Percentiles rank a stretch among this genome's conserved stretches.
Conservation (phyloP, 2,113 vertebrate species). For the Setophaga petechia region DNA sequence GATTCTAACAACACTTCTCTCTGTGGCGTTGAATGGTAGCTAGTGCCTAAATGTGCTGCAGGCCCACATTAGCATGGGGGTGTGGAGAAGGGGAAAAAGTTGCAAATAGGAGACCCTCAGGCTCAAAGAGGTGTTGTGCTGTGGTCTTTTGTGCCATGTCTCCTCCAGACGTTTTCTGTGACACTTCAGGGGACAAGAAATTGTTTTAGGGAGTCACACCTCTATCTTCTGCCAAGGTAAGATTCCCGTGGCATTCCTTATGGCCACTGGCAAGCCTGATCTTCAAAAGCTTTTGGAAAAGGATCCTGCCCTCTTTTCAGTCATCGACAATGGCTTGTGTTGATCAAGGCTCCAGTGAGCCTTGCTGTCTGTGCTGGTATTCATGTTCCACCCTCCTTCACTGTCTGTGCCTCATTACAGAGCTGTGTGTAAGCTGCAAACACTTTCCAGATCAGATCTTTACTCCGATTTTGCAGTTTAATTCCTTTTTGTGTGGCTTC, state of each 20-base stretch:
- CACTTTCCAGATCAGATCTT: background rate
- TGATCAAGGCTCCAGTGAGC: background rate
- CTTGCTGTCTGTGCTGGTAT: background rate
- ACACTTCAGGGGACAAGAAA: background rate
- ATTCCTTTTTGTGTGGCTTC: background rate
- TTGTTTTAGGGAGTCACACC: background rate
- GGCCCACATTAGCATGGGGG: accelerated
- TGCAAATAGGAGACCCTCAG: background rate
- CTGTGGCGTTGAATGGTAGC: background rate
- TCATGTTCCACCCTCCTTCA: background rate
- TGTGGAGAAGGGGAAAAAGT: background rate
- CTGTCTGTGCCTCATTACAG: background rate
- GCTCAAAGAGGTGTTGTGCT: background rate
- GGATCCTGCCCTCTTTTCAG: background rate
- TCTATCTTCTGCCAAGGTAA: background rate
- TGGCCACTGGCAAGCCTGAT: background rate
- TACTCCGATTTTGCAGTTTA: accelerated
- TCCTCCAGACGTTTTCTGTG: background rate
- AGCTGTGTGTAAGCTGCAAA: background rate
- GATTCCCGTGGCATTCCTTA: background rate
- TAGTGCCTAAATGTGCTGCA: accelerated
- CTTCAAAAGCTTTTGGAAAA: background rate
- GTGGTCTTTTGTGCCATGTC: background rate
- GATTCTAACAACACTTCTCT: background rate
- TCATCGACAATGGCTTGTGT: background rate